Percentiles rank a stretch among this genome's conserved stretches.
These are phyloP conservation scores for Drosophila repleta DNA, from an alignment of 1,140 invertebrate species.

Conservation along the genomic window DNA sequence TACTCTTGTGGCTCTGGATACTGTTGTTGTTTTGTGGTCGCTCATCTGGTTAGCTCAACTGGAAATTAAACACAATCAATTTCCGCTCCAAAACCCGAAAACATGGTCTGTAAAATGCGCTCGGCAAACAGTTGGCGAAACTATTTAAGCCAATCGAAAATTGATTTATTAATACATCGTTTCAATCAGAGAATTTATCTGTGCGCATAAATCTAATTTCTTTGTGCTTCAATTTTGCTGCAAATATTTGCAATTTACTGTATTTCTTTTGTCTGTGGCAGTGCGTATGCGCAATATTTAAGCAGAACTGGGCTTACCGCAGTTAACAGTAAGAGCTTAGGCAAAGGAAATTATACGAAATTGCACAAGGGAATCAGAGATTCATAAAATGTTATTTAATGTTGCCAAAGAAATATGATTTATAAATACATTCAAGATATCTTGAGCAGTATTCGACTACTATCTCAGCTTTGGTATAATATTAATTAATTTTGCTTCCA, in stretches of 20 bases:
- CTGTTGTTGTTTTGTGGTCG: constrained; percentile 44
- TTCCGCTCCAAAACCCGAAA: constrained; percentile 74
- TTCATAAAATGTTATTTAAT: background rate
- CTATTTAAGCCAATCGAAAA: constrained; percentile 50
- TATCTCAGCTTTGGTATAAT: too few relatives aligned
- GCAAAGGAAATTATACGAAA: background rate
- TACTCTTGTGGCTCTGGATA: constrained; percentile 28
- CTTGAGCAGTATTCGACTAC: too few relatives aligned
- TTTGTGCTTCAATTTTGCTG: constrained; percentile 1
- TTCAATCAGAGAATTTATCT: constrained; percentile 7
- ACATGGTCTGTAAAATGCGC: constrained; percentile 54
- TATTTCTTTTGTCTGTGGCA: background rate
- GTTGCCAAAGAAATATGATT: too few relatives aligned
- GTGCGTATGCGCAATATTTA: constrained; percentile 24
- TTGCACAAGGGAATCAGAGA: background rate
- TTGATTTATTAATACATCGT: constrained; percentile 35
- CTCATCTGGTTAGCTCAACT: constrained; percentile 57
- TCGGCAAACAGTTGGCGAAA: constrained; percentile 46
- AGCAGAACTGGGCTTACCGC: background rate
- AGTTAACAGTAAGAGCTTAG: background rate
- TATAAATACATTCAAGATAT: too few relatives aligned
- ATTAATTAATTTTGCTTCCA: background rate
- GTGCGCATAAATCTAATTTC: constrained; percentile 9
- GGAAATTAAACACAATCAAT: constrained; percentile 83
- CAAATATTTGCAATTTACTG: background rate